Base-by-base conservation (phyloP, 2,888 invertebrate genomes). In the Venusia cambrica region DNA sequence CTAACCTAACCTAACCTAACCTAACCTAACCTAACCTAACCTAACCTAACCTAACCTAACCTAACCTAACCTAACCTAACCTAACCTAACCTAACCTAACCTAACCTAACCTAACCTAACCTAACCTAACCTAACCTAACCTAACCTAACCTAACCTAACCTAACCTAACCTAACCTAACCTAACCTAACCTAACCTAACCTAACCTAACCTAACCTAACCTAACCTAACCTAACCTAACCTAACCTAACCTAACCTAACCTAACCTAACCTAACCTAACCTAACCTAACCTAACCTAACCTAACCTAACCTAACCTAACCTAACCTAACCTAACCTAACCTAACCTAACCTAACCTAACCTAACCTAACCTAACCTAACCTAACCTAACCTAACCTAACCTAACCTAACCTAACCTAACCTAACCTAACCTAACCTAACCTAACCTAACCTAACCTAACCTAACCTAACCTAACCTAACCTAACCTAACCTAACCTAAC, bases 1-100 rank as follows among this genome's bases (percentile, higher is more conserved):
- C 45, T 45, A 45, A 45, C 45, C 45, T 45, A 45, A 45, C 45
- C 45, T 45, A 45, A 45, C 45, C 45, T 45, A 45, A 45, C 45
- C 43, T 44, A 44, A 44, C 44, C 44, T 44, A 44, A 44, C 44
- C 44, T 44, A 44, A 44, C 44, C 44, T 44, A 45, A 44, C 44
- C 44, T 37, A 44, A 44, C 44, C 44, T 44, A 44, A 44, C 44
- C 39, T 39, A 44, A 38, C 44, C 38, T 38, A 44, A 44, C 44
- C 39, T 44, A 44, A 44, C 44, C 44, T 44, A 44, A 45, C 44
- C 44, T 44, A 44, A 44, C 44, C 44, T 39, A 44, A 44, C 44
- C 44, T 44, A 38, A 38, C 44, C 39, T 43, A 43, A n/a, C n/a
- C n/a, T n/a, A n/a, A n/a, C n/a, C n/a, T n/a, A n/a, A n/a, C n/a